These are phyloP conservation scores for Cyanocitta stelleri DNA, from an alignment of 2,113 vertebrate species.

Conservation along the genomic window DNA sequence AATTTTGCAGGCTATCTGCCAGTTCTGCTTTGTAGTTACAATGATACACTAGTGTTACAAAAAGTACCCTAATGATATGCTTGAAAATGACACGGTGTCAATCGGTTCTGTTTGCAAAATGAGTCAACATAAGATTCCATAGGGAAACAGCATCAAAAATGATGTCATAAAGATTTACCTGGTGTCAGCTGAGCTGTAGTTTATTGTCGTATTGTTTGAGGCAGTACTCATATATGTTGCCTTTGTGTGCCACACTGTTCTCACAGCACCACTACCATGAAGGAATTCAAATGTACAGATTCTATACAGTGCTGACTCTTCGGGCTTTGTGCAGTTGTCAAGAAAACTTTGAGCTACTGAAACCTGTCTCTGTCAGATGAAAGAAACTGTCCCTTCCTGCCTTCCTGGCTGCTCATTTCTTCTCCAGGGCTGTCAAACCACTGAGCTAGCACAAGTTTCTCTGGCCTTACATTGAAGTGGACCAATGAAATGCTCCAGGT, in stretches of 20 bases:
- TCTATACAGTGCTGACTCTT: not conserved
- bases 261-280: not conserved
- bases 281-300: not conserved
- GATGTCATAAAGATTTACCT: not conserved
- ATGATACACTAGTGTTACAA: not conserved
- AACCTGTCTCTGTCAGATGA: not conserved
- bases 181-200: not conserved
- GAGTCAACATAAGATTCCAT: not conserved
- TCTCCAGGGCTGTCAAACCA: not conserved
- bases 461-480: not conserved
- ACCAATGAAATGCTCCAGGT: not conserved
- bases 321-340: not conserved
- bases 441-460: not conserved
- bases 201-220: not conserved
- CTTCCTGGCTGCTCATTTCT: not conserved
- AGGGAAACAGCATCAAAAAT: not conserved
- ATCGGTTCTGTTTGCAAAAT: not conserved
- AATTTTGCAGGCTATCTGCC: not conserved
- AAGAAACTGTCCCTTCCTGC: not conserved
- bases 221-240: accelerated
- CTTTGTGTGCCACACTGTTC: accelerated
- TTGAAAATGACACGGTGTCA: not conserved
- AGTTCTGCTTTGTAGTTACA: not conserved
- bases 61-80: not conserved
- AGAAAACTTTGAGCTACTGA: not conserved